Evolutionary conservation across 1,140 invertebrate species (phyloP).

Genomic region (Ostrea edulis): DNA sequence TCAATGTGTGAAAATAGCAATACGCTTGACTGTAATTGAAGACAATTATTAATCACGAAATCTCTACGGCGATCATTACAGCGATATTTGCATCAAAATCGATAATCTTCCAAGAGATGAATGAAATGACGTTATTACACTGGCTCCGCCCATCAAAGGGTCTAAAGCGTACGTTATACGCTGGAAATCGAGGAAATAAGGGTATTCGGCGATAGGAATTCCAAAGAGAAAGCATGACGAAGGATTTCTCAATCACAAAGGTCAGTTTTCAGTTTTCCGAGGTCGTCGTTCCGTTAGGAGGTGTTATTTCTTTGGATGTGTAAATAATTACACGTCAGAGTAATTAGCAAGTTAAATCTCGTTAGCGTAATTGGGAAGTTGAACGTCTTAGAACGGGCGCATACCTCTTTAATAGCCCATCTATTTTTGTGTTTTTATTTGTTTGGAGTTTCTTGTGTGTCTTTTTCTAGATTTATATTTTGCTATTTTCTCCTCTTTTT

Average conservation of each 20-base stretch:
- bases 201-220: neutral
- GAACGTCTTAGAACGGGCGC: too few relatives aligned
- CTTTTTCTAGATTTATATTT: too few relatives aligned
- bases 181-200: neutral
- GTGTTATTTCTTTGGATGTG: too few relatives aligned
- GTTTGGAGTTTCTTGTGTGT: too few relatives aligned
- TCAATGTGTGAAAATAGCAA: constrained; percentile 18
- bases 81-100: constrained; percentile 32
- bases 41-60: constrained; percentile 22
- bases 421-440: too few relatives aligned
- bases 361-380: too few relatives aligned
- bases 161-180: neutral
- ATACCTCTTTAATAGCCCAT: too few relatives aligned
- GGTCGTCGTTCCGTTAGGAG: neutral
- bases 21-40: neutral
- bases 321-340: too few relatives aligned
- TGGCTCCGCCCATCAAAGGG: neutral
- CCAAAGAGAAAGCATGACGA: neutral
- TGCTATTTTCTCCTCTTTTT: too few relatives aligned
- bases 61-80: constrained; percentile 13
- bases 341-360: too few relatives aligned
- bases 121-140: constrained; percentile 13
- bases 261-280: neutral
- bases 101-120: constrained; percentile 37
- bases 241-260: neutral